Percentiles rank a stretch among this genome's conserved stretches.
phyloP scores from a whole-genome alignment of 2,888 invertebrate genomes.

The Bellardia bayeri region DNA sequence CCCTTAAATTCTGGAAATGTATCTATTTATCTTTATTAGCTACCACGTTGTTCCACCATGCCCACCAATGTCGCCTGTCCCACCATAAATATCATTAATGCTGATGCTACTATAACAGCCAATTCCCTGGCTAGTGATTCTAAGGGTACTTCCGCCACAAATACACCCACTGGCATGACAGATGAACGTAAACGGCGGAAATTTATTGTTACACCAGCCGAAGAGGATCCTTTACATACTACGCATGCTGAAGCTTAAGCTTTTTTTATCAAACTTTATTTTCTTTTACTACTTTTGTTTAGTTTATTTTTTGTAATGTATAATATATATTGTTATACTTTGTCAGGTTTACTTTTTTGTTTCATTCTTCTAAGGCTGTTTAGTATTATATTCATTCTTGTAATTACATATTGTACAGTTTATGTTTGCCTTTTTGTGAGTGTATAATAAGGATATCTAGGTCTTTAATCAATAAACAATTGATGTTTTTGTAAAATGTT shows the following conservation, averaged over 20 bases:
- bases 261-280: constrained; percentile 19
- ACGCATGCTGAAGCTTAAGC: constrained; percentile 56
- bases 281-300: background rate
- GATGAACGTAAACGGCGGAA: constrained; percentile 70
- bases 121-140: constrained; percentile 35
- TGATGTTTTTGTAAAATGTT: background rate
- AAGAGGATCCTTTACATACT: constrained; percentile 69
- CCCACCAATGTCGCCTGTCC: constrained; percentile 72
- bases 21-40: constrained; percentile 45
- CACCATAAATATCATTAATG: constrained; percentile 45
- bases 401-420: background rate
- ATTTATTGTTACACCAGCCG: constrained; percentile 77
- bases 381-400: constrained; percentile 1
- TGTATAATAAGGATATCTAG: background rate
- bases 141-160: constrained; percentile 33
- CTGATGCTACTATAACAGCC: constrained; percentile 34
- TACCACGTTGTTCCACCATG: constrained; percentile 77
- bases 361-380: constrained; percentile 1
- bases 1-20: too few species aligned
- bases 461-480: constrained; percentile 5
- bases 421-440: constrained; percentile 6
- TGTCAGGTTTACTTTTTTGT: background rate
- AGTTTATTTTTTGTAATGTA: constrained; percentile 15
- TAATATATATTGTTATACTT: constrained; percentile 41
- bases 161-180: constrained; percentile 54